These are phyloP conservation scores for Semnornis frantzii DNA, from an alignment of 2,113 vertebrate genomes.

Conservation along the genomic window DNA sequence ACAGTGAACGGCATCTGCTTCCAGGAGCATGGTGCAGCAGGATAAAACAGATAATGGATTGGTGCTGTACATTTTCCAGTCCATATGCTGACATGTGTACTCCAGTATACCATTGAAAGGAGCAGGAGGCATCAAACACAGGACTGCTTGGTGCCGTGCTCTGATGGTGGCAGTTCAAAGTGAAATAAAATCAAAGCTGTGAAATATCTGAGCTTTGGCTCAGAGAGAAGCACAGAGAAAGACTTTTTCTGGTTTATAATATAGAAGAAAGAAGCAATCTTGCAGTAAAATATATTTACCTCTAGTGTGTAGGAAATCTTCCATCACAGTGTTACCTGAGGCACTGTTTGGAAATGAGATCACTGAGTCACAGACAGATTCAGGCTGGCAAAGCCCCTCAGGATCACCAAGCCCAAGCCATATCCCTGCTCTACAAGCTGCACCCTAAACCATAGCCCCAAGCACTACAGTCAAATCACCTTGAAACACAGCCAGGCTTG, in stretches of 20 bases:
- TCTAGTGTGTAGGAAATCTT: not conserved
- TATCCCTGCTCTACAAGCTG: no score
- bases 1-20: not conserved
- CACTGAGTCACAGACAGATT: no score
- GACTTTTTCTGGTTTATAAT: not conserved
- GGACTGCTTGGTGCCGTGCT: not conserved
- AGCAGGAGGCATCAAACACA: not conserved
- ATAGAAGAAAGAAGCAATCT: not conserved
- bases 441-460: no score
- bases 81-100: not conserved
- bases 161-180: not conserved
- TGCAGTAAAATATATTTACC: not conserved
- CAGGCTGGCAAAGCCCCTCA: no score
- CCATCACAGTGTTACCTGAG: not conserved
- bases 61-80: not conserved
- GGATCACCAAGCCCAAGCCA: no score
- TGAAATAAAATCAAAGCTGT: not conserved
- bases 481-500: no score
- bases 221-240: not conserved
- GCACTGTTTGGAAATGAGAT: not conserved
- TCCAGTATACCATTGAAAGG: not conserved
- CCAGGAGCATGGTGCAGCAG: not conserved
- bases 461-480: no score
- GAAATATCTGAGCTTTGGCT: not conserved
- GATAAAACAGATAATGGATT: not conserved